These are phyloP conservation scores for Synergus gifuensis DNA, from an alignment of 2,888 invertebrate genomes.

Conservation along the genomic window DNA sequence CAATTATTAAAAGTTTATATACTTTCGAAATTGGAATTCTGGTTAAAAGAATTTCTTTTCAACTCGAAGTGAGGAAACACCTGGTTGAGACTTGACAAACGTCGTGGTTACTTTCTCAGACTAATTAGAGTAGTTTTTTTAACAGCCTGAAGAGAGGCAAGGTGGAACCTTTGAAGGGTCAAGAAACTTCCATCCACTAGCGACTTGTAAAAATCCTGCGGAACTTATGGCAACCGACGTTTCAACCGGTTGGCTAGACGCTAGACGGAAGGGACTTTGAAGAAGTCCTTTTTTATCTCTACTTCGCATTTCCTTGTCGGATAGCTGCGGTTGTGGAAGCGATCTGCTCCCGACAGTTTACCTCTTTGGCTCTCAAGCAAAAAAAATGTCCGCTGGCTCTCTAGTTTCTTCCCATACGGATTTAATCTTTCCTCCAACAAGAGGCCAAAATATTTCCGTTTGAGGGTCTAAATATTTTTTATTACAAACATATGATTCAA, in stretches of 20 bases:
- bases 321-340: constrained; percentile 9
- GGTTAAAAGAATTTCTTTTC: not conserved
- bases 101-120: constrained; percentile 12
- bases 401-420: constrained; percentile 13
- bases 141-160: not conserved
- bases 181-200: constrained; percentile 37
- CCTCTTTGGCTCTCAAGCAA: constrained; percentile 11
- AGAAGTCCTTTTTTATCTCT: constrained; percentile 38
- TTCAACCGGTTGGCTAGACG: constrained; percentile 18
- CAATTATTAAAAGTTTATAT: not conserved
- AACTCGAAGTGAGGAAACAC: constrained; percentile 1
- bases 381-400: constrained; percentile 1
- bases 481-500: too few relatives aligned
- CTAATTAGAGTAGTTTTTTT: constrained; percentile 10
- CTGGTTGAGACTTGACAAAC: not conserved
- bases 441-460: not conserved
- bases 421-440: constrained; percentile 12
- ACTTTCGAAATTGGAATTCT: not conserved
- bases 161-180: constrained; percentile 31
- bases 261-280: constrained; percentile 39
- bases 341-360: constrained; percentile 34
- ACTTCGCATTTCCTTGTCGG: constrained; percentile 31
- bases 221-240: constrained; percentile 33
- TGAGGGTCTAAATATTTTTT: not conserved
- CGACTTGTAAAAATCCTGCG: constrained; percentile 2